Conservation (phyloP, 2,113 vertebrate genomes). For the Suncus etruscus region DNA sequence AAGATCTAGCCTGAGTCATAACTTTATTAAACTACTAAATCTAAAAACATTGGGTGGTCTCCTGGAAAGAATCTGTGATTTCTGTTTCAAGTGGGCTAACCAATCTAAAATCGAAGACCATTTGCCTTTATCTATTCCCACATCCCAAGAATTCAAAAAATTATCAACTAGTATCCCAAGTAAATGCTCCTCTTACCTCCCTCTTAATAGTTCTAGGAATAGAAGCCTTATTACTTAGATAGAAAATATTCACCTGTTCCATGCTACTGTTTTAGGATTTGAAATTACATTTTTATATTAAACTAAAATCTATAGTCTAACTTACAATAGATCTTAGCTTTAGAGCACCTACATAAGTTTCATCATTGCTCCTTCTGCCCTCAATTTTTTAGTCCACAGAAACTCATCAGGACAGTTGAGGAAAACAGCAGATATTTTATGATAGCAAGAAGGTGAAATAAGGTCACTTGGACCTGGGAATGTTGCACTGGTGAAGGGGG, state of each 20-base stretch:
- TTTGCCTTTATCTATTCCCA: background rate
- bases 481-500: too few species aligned
- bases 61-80: background rate
- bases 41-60: background rate
- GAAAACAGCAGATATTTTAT: background rate
- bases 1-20: background rate
- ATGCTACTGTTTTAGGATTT: background rate
- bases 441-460: background rate
- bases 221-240: background rate
- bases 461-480: background rate
- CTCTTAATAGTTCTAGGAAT: background rate
- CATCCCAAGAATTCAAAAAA: background rate
- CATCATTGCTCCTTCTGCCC: background rate
- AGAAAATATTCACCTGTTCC: background rate
- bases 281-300: background rate
- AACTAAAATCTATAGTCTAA: background rate
- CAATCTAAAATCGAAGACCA: conserved; percentile 6
- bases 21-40: background rate
- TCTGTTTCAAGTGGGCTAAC: background rate
- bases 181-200: background rate
- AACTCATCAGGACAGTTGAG: background rate
- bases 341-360: background rate
- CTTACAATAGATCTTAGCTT: conserved; percentile 11
- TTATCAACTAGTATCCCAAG: background rate
- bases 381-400: background rate